Evolutionary conservation across 2,113 vertebrate species (phyloP), one percentile per base, ranked within the genome.

Genomic region (Ailuropoda melanoleuca): DNA sequence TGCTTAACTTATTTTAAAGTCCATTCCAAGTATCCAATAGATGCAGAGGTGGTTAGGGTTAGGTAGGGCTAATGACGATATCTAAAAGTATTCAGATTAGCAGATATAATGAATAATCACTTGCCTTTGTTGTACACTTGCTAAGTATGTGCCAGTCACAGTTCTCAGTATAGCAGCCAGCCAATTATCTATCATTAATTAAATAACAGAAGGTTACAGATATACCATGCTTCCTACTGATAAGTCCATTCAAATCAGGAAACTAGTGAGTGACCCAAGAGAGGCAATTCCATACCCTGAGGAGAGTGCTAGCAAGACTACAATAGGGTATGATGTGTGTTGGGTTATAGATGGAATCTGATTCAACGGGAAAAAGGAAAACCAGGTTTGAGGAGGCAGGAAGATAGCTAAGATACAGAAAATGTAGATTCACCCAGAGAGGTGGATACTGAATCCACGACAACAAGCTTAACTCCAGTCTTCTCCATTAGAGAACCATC

Each of bases 361-460:
- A 90, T 93, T 82, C 60, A 78, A 48, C 15, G n/a, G 21, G 23
- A n/a, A 26, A 88, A 84, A 72, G n/a, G 24, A 95, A 93, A 95
- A 29, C 50, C 37, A 92, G 18, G 23, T 81, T 37, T 85, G n/a
- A 94, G 46, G 37, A 92, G 34, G 39, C 58, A 78, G 23, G 37
- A 77, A 4, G 37, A 58, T 8, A 60, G 53, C 68, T 6, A 17
- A 56, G 15, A 74, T 17, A 31, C 21, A 66, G 19, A 4, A 92
- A 77, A 55, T 50, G n/a, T 26, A 84, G 62, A 24, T 55, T 90
- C 37, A 48, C 21, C 1, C 11, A 53, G 55, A 62, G 81, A 92
- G 24, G 72, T 55, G 13, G 37, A 70, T 53, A 55, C 21, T 58
- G 43, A 86, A 43, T 82, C 43, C n/a, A 39, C 13, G 64, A 31